Conservation (phyloP, 1,140 invertebrate genomes). For the Lasioglossum albipes region DNA sequence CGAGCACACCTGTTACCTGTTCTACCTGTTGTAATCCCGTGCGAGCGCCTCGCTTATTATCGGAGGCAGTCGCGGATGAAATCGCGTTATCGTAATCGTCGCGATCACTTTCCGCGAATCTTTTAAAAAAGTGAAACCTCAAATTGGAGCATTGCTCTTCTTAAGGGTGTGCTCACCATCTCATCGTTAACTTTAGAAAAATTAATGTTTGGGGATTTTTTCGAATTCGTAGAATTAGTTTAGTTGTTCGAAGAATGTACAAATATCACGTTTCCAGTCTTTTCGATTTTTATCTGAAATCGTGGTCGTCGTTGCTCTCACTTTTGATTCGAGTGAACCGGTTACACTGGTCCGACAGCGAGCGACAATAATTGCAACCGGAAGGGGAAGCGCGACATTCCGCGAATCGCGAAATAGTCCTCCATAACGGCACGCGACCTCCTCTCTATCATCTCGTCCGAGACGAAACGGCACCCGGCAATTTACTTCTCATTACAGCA, state of each 20-base stretch:
- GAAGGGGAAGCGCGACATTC: conserved; percentile 31
- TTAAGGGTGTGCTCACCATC: too few species aligned
- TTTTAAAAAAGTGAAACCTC: too few species aligned
- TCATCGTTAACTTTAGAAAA: too few species aligned
- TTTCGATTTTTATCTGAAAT: not conserved
- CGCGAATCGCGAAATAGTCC: not conserved
- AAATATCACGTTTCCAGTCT: too few species aligned
- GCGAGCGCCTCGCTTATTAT: not conserved
- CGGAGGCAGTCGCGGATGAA: not conserved
- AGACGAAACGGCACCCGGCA: not conserved
- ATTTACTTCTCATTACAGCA: not conserved
- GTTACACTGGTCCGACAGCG: conserved; percentile 28
- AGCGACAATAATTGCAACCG: conserved; percentile 24
- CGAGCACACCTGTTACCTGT: too few species aligned
- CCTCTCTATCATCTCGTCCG: not conserved
- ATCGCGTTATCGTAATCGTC: not conserved
- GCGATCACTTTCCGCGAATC: too few species aligned
- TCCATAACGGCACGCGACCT: not conserved
- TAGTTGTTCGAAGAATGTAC: too few species aligned
- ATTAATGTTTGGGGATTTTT: too few species aligned
- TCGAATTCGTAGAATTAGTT: too few species aligned
- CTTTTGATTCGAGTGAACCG: conserved; percentile 19
- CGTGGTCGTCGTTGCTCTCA: conserved; percentile 1
- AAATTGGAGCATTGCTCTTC: too few species aligned
- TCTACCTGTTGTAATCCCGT: not conserved